Conservation (phyloP, 2,797 vertebrate genomes). For the Danio aesculapii region DNA sequence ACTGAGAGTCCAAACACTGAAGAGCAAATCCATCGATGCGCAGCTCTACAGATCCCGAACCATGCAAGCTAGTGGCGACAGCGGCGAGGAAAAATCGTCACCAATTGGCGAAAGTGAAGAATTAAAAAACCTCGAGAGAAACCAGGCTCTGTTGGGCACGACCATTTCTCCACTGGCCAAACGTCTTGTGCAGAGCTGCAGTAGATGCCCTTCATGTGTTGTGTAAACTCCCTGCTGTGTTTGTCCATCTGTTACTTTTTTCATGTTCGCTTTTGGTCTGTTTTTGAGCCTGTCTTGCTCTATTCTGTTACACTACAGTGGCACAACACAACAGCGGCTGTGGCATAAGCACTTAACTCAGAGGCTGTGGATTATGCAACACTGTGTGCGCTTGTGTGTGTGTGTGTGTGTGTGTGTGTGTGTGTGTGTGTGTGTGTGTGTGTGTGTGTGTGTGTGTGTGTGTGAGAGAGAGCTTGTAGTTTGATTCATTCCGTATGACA, state of each 20-base stretch:
- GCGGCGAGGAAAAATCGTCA: too few relatives aligned
- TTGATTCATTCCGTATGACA: conserved; percentile 32
- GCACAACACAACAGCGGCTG: conserved; percentile 37
- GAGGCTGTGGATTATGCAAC: conserved; percentile 57
- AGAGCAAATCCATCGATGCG: too few relatives aligned
- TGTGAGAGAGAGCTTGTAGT: not conserved
- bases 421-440: too few relatives aligned
- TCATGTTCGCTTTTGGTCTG: not conserved
- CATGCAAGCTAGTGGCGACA: too few relatives aligned
- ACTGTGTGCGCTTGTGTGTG: conserved; percentile 49
- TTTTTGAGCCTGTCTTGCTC: not conserved
- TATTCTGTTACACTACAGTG: conserved; percentile 25
- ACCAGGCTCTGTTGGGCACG: too few relatives aligned
- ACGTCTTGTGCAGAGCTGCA: too few relatives aligned
- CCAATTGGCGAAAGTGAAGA: too few relatives aligned
- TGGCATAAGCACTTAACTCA: conserved; percentile 55
- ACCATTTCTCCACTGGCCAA: too few relatives aligned
- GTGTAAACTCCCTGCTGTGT: not conserved
- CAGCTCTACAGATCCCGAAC: too few relatives aligned
- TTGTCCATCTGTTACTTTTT: not conserved
- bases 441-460: too few relatives aligned
- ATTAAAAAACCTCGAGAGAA: too few relatives aligned
- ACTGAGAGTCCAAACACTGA: too few relatives aligned
- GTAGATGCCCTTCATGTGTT: not conserved
- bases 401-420: conserved; percentile 32